These are phyloP conservation scores for Leucophenga montana DNA, from an alignment of 2,888 invertebrate genomes.

Conservation along the genomic window DNA sequence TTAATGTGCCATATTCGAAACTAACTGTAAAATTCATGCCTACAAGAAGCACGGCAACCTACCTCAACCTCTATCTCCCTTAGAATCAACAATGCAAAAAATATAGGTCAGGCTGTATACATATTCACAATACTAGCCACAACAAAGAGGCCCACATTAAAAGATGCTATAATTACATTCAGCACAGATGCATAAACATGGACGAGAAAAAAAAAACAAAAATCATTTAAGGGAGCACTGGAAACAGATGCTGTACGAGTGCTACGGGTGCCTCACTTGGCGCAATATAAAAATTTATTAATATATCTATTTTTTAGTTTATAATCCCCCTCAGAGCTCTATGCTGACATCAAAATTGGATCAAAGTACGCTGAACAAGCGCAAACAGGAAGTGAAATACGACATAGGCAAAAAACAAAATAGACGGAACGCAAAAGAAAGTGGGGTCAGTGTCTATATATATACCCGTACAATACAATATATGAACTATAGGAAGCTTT, in stretches of 20 bases:
- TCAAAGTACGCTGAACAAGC: background rate
- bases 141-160: too few species aligned
- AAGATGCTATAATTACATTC: too few species aligned
- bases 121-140: too few species aligned
- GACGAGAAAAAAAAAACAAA: too few species aligned
- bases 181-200: background rate
- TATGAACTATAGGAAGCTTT: background rate
- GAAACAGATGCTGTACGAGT: too few species aligned
- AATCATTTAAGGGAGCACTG: too few species aligned
- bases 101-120: too few species aligned
- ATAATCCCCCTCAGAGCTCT: background rate
- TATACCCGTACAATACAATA: background rate
- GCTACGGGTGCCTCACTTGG: too few species aligned
- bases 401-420: slow-evolving; percentile 1
- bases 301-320: too few species aligned
- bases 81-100: too few species aligned
- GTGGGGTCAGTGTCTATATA: slow-evolving; percentile 14
- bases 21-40: background rate
- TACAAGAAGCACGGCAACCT: background rate
- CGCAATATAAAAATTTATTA: too few species aligned
- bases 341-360: background rate
- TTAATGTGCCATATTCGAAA: background rate
- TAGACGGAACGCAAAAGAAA: background rate
- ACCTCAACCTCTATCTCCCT: background rate
- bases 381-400: slow-evolving; percentile 6